phyloP scores from a whole-genome alignment of 2,888 invertebrate genomes.

The Agrenia bidenticulata region DNA sequence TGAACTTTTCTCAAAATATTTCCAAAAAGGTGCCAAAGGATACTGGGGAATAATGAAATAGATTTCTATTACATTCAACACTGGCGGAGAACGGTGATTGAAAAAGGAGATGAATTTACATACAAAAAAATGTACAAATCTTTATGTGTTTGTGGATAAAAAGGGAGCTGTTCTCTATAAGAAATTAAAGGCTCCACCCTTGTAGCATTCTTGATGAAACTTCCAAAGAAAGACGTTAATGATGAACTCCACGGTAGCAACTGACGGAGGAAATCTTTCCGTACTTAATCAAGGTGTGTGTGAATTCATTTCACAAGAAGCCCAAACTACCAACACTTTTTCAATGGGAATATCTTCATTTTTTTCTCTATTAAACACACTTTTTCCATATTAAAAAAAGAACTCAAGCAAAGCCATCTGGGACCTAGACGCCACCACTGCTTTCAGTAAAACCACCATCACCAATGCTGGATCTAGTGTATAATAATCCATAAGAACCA shows the following conservation, averaged over 20 bases:
- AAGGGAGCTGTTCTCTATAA: not conserved
- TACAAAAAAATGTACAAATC: no score
- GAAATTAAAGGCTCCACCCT: not conserved
- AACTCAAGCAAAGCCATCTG: not conserved
- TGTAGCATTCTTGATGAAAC: not conserved
- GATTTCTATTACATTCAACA: no score
- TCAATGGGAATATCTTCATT: not conserved
- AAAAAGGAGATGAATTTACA: no score
- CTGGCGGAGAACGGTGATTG: no score
- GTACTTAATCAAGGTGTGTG: slow-evolving; percentile 3
- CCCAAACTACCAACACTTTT: not conserved
- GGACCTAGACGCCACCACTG: not conserved
- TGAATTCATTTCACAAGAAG: slow-evolving; percentile 2
- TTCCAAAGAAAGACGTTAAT: not conserved
- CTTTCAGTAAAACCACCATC: no score
- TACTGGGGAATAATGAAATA: no score
- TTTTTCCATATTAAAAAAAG: no score
- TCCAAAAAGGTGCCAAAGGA: no score
- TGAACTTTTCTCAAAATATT: no score
- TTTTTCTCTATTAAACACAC: not conserved
- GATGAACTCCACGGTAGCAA: not conserved
- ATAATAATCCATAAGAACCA: no score
- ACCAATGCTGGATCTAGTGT: no score
- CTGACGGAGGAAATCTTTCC: not conserved
- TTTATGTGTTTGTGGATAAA: no score